Evolutionary conservation across 2,797 vertebrate genomes (phyloP), one percentile per base, ranked within the genome.

Genomic region (Lateolabrax maculatus): DNA sequence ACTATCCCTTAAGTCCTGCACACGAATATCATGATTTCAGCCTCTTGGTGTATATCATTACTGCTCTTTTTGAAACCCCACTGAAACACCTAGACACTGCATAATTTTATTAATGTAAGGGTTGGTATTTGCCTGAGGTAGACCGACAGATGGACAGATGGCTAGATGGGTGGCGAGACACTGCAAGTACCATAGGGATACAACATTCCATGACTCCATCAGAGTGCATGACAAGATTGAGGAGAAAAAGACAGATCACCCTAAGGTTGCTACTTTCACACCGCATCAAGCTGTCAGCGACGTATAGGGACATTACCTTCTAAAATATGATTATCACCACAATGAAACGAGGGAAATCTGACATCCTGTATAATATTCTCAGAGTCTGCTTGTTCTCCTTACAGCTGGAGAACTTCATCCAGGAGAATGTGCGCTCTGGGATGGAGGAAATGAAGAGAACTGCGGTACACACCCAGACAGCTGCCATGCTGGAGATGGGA

Each of bases 391-490:
- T 84, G 15, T 48, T 79, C 31, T 72, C 51, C 44, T 13, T 86
- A 71, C 92, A 96, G 96, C 89, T 96, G 89, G 94, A 96, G 89
- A 95, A 78, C 88, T 96, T 93, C 89, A 94, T 96, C 81, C 95
- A 96, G 74, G 95, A 95, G 66, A 96, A 95, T 0, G 87, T 95
- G 57, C 93, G 92, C 74, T 92, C 89, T 1, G 95, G 94, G 83
- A 93, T 94, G 85, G 93, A 94, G 78, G 93, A 95, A 87, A 94
- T 93, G 73, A 94, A 95, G 67, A 80, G 85, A 61, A 94, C 91
- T 9, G 80, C 86, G 0, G 94, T 95, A 25, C 94, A 95, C 87
- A 95, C 92, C 31, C 95, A 96, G 90, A 95, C 94, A 4, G 95
- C 93, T 4, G 92, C 92, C 79, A 96, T 96, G 94, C 72, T 96